Evolutionary conservation across 2,797 vertebrate species (phyloP).

Genomic region (Scolopax rusticola): DNA sequence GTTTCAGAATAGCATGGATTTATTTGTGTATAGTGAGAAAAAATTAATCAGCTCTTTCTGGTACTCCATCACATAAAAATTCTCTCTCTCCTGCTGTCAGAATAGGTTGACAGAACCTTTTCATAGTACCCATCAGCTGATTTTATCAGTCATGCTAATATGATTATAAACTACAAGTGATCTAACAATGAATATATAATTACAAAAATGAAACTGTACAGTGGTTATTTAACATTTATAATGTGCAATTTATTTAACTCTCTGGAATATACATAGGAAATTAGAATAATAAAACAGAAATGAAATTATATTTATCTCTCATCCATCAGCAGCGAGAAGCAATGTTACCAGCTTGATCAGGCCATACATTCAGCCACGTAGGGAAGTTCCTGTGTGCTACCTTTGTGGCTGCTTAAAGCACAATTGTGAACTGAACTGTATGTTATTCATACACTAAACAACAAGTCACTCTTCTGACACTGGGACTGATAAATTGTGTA

Average conservation of each 20-base stretch:
- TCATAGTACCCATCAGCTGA: conserved; percentile 51
- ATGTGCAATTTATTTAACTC: conserved; percentile 46
- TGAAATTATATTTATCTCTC: conserved; percentile 5
- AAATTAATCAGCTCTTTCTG: conserved; percentile 42
- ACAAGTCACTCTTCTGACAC: not conserved
- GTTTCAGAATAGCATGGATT: not conserved
- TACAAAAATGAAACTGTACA: conserved; percentile 46
- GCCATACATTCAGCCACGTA: not conserved
- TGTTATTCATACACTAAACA: not conserved
- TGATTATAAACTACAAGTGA: conserved; percentile 53
- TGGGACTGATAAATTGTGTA: not conserved
- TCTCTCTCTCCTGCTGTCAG: not conserved
- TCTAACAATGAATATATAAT: conserved; percentile 61
- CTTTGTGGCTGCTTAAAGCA: not conserved
- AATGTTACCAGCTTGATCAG: not conserved
- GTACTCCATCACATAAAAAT: conserved; percentile 32
- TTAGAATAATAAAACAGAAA: conserved; percentile 39
- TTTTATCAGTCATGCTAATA: conserved; percentile 58
- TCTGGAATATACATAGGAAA: conserved; percentile 20
- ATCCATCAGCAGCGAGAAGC: not conserved
- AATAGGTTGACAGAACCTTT: conserved; percentile 55
- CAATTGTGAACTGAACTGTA: not conserved
- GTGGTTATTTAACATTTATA: conserved; percentile 40
- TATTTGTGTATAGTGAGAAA: conserved; percentile 42
- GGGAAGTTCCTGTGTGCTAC: not conserved